A percentile compares a stretch with the other conserved stretches of the same genome.
These are phyloP conservation scores for Lacerta viridis DNA, from an alignment of 2,797 vertebrate species.

Conservation along the genomic window DNA sequence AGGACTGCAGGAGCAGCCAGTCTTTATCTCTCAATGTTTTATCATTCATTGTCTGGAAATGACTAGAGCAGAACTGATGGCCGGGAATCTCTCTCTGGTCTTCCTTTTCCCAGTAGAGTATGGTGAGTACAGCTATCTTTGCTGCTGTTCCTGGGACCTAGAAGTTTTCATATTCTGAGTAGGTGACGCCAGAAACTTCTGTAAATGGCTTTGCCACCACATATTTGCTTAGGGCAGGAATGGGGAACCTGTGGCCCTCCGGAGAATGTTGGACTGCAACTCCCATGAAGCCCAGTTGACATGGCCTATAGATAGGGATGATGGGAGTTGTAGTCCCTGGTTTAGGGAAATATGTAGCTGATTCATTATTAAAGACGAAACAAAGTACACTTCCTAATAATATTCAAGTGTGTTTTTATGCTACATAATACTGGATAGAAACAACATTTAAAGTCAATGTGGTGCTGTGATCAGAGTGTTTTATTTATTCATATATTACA, in stretches of 20 bases:
- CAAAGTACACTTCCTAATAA: background rate
- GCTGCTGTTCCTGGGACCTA: background rate
- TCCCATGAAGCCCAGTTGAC: too few relatives aligned
- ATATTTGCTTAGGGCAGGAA: too few relatives aligned
- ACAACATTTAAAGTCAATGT: background rate
- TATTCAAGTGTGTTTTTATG: too few relatives aligned
- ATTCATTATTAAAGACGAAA: background rate
- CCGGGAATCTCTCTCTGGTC: background rate
- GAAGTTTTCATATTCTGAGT: too few relatives aligned
- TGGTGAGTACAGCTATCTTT: background rate
- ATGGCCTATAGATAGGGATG: too few relatives aligned
- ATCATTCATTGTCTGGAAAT: background rate
- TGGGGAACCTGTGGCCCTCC: too few relatives aligned
- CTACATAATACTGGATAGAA: background rate
- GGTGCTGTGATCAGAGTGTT: background rate
- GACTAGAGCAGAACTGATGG: background rate
- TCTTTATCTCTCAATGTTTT: background rate
- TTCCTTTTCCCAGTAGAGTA: background rate
- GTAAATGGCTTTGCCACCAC: background rate
- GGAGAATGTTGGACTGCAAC: too few relatives aligned
- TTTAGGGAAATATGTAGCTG: background rate
- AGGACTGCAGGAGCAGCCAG: background rate
- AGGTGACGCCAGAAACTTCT: background rate
- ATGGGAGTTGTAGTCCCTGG: background rate
- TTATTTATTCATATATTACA: background rate